phyloP scores from a whole-genome alignment of 2,888 invertebrate genomes.

The Stegophylla sp. region DNA sequence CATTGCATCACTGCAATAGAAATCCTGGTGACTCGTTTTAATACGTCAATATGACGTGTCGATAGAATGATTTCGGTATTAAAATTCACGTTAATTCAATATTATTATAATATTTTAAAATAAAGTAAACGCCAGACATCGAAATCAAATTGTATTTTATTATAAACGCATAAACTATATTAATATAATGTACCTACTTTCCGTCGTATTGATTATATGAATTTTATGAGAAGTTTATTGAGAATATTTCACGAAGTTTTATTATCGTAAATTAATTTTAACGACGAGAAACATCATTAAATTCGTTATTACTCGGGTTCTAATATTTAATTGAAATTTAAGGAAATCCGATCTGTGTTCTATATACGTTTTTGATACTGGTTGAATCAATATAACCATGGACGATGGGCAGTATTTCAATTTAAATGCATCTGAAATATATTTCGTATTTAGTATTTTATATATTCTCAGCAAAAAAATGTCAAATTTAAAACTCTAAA shows the following conservation, averaged over 20 bases:
- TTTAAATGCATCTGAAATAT: not conserved
- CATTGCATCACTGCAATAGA: not conserved
- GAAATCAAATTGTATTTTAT: not conserved
- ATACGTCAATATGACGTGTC: not conserved
- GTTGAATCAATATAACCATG: not conserved
- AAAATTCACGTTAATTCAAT: not conserved
- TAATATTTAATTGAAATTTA: not conserved
- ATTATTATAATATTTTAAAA: not conserved
- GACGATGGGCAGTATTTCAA: too few species aligned
- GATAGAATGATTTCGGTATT: not conserved
- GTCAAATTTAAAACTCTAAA: too few species aligned
- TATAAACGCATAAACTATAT: not conserved
- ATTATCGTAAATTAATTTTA: constrained; percentile 24
- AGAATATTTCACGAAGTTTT: constrained; percentile 23
- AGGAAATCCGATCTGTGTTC: not conserved
- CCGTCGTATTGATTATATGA: constrained; percentile 9
- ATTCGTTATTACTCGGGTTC: not conserved
- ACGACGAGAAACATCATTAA: constrained; percentile 31
- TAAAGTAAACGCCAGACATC: not conserved
- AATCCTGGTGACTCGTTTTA: too few species aligned
- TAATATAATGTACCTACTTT: too few species aligned
- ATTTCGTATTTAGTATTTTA: not conserved
- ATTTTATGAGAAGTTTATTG: not conserved
- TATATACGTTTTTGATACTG: not conserved
- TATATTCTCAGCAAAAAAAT: not conserved